Conservation (phyloP, 2,797 vertebrate genomes). For the Falco concolor region DNA sequence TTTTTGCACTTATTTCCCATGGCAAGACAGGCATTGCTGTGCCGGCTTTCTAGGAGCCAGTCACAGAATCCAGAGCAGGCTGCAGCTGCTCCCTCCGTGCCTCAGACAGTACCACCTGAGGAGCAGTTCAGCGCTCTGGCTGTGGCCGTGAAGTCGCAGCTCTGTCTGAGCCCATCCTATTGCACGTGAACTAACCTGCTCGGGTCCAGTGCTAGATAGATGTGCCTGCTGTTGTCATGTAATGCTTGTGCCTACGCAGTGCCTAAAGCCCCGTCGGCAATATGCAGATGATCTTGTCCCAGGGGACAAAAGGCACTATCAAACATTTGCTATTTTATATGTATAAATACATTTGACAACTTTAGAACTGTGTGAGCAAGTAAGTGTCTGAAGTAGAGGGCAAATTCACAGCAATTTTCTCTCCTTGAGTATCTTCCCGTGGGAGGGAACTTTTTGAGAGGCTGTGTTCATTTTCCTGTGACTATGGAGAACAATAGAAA, state of each 20-base stretch:
- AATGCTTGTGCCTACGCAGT: neutral
- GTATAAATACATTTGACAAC: constrained; percentile 57
- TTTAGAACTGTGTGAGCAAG: constrained; percentile 47
- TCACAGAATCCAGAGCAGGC: neutral
- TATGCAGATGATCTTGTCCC: constrained; percentile 33
- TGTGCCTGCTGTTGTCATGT: neutral
- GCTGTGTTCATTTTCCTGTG: constrained; percentile 56
- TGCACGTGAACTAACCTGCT: neutral
- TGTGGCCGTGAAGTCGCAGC: neutral
- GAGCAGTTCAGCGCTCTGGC: neutral
- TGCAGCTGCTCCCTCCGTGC: neutral
- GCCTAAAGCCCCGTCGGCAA: neutral
- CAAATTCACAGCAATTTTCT: constrained; percentile 66
- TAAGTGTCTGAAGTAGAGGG: constrained; percentile 55
- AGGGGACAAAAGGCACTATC: constrained; percentile 30
- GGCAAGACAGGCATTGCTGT: neutral
- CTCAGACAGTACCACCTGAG: fast-evolving
- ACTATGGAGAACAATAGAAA: constrained; percentile 49
- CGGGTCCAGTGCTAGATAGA: neutral
- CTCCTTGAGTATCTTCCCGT: constrained; percentile 59
- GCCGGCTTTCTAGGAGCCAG: neutral
- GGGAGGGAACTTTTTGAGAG: constrained; percentile 60
- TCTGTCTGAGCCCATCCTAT: neutral
- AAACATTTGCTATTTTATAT: constrained; percentile 51
- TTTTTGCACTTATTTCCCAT: neutral